A percentile compares a stretch with the other conserved stretches of the same genome.
Conservation (phyloP, 2,113 vertebrate species). For the Turdus rufiventris region DNA sequence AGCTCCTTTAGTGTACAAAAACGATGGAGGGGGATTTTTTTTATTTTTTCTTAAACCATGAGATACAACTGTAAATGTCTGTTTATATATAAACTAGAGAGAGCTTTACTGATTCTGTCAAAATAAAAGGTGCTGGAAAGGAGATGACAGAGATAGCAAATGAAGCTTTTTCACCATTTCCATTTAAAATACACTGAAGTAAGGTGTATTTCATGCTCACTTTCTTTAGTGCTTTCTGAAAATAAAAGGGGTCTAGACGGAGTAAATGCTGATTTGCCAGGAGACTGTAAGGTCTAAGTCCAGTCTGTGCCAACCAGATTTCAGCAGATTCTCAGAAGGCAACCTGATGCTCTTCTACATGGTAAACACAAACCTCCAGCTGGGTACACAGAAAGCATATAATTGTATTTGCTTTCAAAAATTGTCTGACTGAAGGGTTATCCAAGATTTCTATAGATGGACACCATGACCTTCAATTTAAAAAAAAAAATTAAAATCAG, state of each 20-base stretch:
- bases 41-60: not conserved
- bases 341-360: not conserved
- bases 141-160: not conserved
- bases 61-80: not conserved
- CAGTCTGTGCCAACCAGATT: not conserved
- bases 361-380: not conserved
- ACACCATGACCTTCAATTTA: not conserved
- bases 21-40: not conserved
- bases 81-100: not conserved
- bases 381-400: not conserved
- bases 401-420: not conserved
- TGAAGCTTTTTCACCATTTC: not conserved
- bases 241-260: not conserved
- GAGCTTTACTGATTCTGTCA: not conserved
- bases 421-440: not conserved
- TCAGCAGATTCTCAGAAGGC: not conserved
- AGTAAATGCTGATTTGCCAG: not conserved
- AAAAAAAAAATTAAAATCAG: not conserved
- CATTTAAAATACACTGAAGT: not conserved
- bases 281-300: not conserved
- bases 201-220: not conserved
- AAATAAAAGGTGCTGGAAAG: not conserved
- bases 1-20: not conserved
- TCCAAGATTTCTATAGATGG: not conserved
- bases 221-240: not conserved